These are phyloP conservation scores for Orchestia grillus DNA, from an alignment of 1,140 invertebrate genomes.

Conservation along the genomic window DNA sequence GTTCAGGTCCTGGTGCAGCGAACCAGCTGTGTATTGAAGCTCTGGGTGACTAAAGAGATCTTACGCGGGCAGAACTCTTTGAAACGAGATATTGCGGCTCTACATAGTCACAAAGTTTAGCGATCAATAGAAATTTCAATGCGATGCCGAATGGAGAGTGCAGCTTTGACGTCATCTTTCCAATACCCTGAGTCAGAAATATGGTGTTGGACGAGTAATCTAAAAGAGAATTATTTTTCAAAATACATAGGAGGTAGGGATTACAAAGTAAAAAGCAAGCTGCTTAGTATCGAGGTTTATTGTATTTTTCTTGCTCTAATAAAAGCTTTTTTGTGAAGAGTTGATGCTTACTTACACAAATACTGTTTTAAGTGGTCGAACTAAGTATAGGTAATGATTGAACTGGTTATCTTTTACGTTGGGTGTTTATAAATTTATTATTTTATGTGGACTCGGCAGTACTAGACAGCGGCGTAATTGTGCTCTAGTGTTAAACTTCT, in stretches of 20 bases:
- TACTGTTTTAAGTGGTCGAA: background rate
- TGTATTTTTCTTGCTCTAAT: background rate
- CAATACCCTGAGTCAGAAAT: background rate
- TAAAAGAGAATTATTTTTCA: background rate
- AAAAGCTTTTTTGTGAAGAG: background rate
- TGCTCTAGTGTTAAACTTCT: background rate
- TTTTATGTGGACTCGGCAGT: background rate
- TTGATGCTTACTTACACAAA: background rate
- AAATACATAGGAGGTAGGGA: background rate
- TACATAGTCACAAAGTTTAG: background rate
- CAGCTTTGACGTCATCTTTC: background rate
- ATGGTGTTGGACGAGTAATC: background rate
- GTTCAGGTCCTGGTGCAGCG: background rate
- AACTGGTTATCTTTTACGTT: background rate
- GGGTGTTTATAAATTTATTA: background rate
- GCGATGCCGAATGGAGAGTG: background rate
- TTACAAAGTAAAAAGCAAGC: background rate
- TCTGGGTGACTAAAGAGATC: constrained; percentile 7
- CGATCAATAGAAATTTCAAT: background rate
- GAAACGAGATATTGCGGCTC: background rate
- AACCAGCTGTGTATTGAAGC: background rate
- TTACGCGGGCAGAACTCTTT: background rate
- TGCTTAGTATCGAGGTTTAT: background rate
- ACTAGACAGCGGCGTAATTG: background rate
- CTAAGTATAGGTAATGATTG: background rate